Evolutionary conservation across 2,888 invertebrate species (phyloP).

Genomic region (Drosophila melanocephala): DNA sequence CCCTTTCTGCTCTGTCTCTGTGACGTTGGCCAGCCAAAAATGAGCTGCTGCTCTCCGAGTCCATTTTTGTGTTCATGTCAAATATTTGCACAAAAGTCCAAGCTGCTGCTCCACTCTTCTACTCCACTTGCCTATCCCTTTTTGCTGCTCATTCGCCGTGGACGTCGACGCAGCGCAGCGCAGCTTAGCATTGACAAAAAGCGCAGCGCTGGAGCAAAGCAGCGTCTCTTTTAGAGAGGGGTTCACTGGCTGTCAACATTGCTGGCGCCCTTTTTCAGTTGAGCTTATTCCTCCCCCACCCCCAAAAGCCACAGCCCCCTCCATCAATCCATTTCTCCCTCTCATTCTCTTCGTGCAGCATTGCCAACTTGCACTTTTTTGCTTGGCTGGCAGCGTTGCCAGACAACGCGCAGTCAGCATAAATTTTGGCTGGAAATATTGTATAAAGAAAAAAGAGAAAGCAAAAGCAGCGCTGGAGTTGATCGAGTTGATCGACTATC

Average conservation of each 20-base stretch:
- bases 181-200: constrained; percentile 65
- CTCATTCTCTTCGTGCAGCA: background rate
- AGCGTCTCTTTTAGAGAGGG: constrained; percentile 19
- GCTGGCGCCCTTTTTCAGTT: constrained; percentile 28
- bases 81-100: constrained; percentile 77
- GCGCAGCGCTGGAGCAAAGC: constrained; percentile 12
- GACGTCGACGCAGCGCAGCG: constrained; percentile 17
- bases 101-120: constrained; percentile 28
- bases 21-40: constrained; percentile 60
- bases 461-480: background rate
- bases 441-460: constrained; percentile 19
- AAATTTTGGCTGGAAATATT: constrained; percentile 19
- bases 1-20: constrained; percentile 31
- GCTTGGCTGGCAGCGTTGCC: constrained; percentile 61
- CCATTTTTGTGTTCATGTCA: constrained; percentile 60
- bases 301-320: background rate
- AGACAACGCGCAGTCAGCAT: constrained; percentile 77
- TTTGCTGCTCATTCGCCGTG: constrained; percentile 24
- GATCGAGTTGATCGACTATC: background rate
- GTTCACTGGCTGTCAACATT: constrained; percentile 70
- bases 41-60: constrained; percentile 45
- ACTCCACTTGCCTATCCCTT: constrained; percentile 1
- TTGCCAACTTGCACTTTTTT: constrained; percentile 59
- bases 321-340: too few relatives aligned
- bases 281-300: background rate